Evolutionary conservation across 2,797 vertebrate genomes (phyloP).

Genomic region (Cossypha niveicapilla): DNA sequence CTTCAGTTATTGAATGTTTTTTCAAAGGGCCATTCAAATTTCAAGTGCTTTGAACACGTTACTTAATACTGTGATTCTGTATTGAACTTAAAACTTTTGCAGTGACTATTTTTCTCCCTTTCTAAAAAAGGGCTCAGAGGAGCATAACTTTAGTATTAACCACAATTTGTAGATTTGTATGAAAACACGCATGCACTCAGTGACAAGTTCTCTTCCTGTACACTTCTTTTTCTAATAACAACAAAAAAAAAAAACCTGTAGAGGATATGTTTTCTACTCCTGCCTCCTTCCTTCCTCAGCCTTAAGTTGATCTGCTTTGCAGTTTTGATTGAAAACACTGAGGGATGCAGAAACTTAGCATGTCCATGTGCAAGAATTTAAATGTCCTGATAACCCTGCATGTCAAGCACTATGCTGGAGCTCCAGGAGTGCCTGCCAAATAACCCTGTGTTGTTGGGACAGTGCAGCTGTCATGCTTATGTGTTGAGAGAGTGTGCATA

Average conservation of each 20-base stretch:
- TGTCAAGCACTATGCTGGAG: not conserved
- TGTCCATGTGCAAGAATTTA: not conserved
- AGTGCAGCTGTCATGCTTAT: accelerated
- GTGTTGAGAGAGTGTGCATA: accelerated
- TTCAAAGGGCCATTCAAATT: not conserved
- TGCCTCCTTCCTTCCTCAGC: not conserved
- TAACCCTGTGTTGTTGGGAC: not conserved
- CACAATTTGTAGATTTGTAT: not conserved
- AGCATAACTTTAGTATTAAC: not conserved
- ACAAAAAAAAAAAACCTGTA: no score
- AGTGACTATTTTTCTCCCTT: not conserved
- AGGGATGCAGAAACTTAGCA: not conserved
- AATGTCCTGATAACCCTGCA: not conserved
- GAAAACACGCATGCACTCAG: accelerated
- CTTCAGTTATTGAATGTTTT: not conserved
- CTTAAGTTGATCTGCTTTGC: not conserved
- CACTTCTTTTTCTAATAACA: not conserved
- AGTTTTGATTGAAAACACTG: not conserved
- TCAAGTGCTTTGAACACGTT: not conserved
- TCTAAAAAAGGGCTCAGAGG: not conserved
- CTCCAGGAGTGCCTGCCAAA: not conserved
- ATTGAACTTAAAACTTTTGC: not conserved
- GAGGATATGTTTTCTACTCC: not conserved
- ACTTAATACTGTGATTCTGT: not conserved
- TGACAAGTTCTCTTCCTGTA: not conserved